Evolutionary conservation across 2,888 invertebrate genomes (phyloP), one percentile per base, ranked within the genome.

Genomic region (Caenorhabditis sulstoni): DNA sequence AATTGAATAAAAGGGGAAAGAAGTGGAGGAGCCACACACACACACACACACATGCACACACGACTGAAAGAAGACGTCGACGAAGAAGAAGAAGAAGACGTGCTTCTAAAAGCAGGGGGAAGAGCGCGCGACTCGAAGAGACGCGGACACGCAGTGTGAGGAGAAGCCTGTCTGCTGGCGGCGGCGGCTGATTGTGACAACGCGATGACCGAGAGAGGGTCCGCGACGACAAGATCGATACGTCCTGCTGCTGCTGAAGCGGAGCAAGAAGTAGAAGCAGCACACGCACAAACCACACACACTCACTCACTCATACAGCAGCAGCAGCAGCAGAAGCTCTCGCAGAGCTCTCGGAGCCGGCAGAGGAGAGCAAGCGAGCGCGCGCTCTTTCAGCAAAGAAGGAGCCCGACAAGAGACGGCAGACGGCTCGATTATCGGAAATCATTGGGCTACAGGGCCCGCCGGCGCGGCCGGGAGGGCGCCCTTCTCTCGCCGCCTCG

Each of bases 361-460:
- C 22, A 41, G 16, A n/a, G 41, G 39, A 35, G 22, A 9, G 9
- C 3, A 39, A n/a, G 35, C 55, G 14, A n/a, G 35, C 55, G 35
- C n/a, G 9, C 39, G 20, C 37, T 41, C 45, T 12, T 44, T 23
- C 44, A 23, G 50, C 47, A n/a, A 16, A 50, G n/a, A 39, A n/a
- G 7, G 65, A 59, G 65, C 35, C 7, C 29, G 29, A 14, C 16
- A 53, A 53, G 76, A 77, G 76, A 45, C 52, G 18, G 5, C 58
- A 70, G 76, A 70, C 70, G 50, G 65, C 68, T 58, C 77, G 77
- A 79, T 79, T 81, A 81, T 83, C 71, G 81, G 81, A 82, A 82
- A 84, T 84, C 82, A 81, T 82, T 81, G 80, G 82, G 74, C 64
- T 73, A 50, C 58, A 44, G 50, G 68, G 52, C 41, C 68, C 59